These are phyloP conservation scores for Rotaria socialis DNA, from an alignment of 2,888 invertebrate species.

Conservation along the genomic window DNA sequence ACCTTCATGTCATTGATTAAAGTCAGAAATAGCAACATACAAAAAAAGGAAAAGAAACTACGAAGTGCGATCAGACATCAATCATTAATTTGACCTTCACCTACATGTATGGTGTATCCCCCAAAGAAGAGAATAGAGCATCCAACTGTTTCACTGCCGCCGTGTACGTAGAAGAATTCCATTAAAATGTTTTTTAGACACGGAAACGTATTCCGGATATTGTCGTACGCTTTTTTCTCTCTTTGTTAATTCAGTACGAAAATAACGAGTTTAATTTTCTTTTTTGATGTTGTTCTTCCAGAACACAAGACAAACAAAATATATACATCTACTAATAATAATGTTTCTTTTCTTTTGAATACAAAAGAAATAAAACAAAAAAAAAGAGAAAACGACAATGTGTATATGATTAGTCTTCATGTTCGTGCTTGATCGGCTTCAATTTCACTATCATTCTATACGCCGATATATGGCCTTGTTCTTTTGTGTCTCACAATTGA, in stretches of 20 bases:
- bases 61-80: not conserved
- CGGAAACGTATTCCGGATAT: conserved; percentile 14
- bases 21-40: not conserved
- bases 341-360: conserved; percentile 20
- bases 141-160: not conserved
- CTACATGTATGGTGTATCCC: not conserved
- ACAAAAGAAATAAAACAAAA: not conserved
- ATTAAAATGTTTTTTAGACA: not conserved
- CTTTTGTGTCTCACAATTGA: conserved; percentile 32
- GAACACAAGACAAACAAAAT: not conserved
- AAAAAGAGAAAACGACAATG: not conserved
- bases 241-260: not conserved
- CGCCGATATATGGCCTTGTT: conserved; percentile 12
- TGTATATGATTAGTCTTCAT: conserved; percentile 9
- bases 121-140: not conserved
- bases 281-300: not conserved
- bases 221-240: not conserved
- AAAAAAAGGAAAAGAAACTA: too few species aligned
- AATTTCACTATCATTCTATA: conserved; percentile 23
- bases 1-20: not conserved
- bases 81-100: not conserved
- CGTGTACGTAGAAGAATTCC: not conserved
- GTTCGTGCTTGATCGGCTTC: conserved; percentile 29
- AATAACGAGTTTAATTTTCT: not conserved
- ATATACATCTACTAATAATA: conserved; percentile 2